These are phyloP conservation scores for Columba janthina DNA, from an alignment of 2,113 vertebrate genomes.

Conservation along the genomic window DNA sequence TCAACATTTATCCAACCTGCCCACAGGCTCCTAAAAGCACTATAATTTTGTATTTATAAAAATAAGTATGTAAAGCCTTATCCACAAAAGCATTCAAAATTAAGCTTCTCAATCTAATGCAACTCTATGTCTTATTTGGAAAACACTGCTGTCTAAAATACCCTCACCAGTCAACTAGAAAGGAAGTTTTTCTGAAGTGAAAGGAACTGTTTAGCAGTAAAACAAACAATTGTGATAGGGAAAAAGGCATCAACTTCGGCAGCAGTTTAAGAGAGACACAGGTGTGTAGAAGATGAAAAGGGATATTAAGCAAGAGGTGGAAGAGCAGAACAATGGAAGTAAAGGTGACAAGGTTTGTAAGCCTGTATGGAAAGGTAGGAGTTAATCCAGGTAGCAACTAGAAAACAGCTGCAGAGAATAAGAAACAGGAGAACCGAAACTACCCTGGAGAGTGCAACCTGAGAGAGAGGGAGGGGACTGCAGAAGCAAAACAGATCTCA, in stretches of 20 bases:
- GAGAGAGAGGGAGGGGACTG: background rate
- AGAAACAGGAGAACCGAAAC: slow-evolving; percentile 19
- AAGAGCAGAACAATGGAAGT: background rate
- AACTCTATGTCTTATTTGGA: background rate
- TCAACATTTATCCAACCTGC: background rate
- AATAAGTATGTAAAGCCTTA: background rate
- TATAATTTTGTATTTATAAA: background rate
- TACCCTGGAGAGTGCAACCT: background rate
- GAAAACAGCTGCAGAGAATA: background rate
- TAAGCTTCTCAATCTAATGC: background rate
- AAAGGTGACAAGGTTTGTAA: background rate
- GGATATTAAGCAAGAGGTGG: background rate
- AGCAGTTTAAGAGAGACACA: background rate
- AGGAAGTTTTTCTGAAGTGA: background rate
- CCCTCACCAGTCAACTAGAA: background rate
- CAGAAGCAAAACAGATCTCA: slow-evolving; percentile 10
- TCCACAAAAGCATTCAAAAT: background rate
- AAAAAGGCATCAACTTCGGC: background rate
- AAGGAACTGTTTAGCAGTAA: background rate
- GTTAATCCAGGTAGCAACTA: slow-evolving; percentile 26
- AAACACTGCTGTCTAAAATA: background rate
- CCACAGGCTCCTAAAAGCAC: background rate
- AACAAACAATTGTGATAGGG: background rate
- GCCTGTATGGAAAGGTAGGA: background rate
- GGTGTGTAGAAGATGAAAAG: background rate